These are phyloP conservation scores for Plemyria rubiginata DNA, from an alignment of 2,888 invertebrate species.

Conservation along the genomic window DNA sequence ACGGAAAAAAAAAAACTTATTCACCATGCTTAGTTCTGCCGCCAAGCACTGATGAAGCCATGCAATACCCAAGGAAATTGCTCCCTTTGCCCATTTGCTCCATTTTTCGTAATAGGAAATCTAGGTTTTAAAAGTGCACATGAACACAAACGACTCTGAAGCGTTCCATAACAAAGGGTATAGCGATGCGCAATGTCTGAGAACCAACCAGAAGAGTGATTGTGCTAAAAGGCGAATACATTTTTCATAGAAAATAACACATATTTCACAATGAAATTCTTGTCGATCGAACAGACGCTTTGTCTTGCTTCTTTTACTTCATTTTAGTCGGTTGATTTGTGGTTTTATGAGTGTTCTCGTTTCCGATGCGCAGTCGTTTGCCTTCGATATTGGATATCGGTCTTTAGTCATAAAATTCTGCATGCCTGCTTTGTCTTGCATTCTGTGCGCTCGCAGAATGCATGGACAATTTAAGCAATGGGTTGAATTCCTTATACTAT, in stretches of 20 bases:
- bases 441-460: constrained; percentile 49
- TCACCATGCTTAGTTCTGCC: too few relatives aligned
- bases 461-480: constrained; percentile 48
- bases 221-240: constrained; percentile 66
- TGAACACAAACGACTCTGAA: constrained; percentile 3
- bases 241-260: constrained; percentile 73
- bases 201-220: constrained; percentile 55
- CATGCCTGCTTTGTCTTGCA: constrained; percentile 66
- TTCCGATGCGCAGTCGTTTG: constrained; percentile 60
- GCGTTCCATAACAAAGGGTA: constrained; percentile 16
- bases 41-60: too few relatives aligned
- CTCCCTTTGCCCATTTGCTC: too few relatives aligned
- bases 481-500: too few relatives aligned
- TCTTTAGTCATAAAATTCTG: constrained; percentile 74
- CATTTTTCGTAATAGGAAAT: too few relatives aligned
- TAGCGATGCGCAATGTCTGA: constrained; percentile 28
- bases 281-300: constrained; percentile 72
- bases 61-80: too few relatives aligned
- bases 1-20: too few relatives aligned
- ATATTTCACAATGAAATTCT: constrained; percentile 75
- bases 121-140: background rate
- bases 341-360: constrained; percentile 64
- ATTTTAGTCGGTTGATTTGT: constrained; percentile 72
- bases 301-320: constrained; percentile 68
- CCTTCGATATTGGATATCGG: constrained; percentile 75